A percentile compares a stretch with the other conserved stretches of the same genome.
These are phyloP conservation scores for Intellagama lesueurii DNA, from an alignment of 2,797 vertebrate species.

Conservation along the genomic window DNA sequence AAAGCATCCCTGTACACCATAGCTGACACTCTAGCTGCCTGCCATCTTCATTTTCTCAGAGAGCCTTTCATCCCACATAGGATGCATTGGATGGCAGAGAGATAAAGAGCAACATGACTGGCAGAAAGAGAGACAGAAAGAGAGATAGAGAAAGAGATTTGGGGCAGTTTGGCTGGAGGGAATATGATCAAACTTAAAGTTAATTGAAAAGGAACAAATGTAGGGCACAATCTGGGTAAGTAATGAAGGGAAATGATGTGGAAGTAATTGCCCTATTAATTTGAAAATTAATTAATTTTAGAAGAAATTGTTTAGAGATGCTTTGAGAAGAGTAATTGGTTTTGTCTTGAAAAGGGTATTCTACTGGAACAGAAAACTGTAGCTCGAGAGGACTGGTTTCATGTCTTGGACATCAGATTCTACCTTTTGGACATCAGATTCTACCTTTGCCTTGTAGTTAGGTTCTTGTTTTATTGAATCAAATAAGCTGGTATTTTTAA, in stretches of 20 bases:
- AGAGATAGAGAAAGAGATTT: neutral
- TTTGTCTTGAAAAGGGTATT: neutral
- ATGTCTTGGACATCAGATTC: too few relatives aligned
- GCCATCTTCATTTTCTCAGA: neutral
- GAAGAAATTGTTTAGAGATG: neutral
- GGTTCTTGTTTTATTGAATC: too few relatives aligned
- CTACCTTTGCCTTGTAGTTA: too few relatives aligned
- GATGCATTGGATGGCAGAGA: too few relatives aligned
- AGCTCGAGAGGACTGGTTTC: neutral
- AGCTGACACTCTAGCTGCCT: too few relatives aligned
- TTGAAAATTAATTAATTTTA: neutral
- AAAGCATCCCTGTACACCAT: too few relatives aligned
- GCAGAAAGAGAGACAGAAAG: neutral
- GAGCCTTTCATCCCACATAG: neutral
- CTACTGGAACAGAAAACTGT: neutral
- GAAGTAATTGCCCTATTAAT: neutral
- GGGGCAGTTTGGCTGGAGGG: neutral
- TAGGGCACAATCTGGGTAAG: neutral
- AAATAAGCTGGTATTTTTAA: too few relatives aligned
- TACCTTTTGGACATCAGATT: too few relatives aligned
- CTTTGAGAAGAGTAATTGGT: neutral
- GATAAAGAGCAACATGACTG: neutral
- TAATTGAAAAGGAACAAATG: neutral
- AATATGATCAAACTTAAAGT: neutral
- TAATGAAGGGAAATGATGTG: neutral